These are phyloP conservation scores for Cyaniris semiargus DNA, from an alignment of 2,888 invertebrate species.

Conservation along the genomic window DNA sequence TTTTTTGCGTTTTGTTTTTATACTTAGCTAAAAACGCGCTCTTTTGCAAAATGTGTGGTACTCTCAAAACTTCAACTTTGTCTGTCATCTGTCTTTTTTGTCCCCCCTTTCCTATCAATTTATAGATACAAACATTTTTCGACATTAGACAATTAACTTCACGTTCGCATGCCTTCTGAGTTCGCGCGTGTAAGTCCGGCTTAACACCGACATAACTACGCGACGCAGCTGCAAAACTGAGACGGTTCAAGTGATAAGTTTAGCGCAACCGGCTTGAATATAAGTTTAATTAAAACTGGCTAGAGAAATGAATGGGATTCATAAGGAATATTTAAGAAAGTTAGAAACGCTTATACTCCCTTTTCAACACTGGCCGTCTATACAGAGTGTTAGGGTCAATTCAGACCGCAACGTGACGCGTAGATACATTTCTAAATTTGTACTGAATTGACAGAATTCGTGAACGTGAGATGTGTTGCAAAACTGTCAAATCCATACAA, in stretches of 20 bases:
- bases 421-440: too few relatives aligned
- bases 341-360: not conserved
- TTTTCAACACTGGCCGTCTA: not conserved
- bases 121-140: not conserved
- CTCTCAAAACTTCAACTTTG: too few relatives aligned
- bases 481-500: too few relatives aligned
- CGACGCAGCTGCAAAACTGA: slow-evolving; percentile 4
- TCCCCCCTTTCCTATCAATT: too few relatives aligned
- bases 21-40: too few relatives aligned
- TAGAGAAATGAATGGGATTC: not conserved
- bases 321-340: slow-evolving; percentile 1
- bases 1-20: too few relatives aligned
- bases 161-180: not conserved
- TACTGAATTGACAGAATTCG: too few relatives aligned
- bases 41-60: too few relatives aligned
- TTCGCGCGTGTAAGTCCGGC: not conserved
- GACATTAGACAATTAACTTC: not conserved
- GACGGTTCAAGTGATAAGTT: slow-evolving; percentile 6
- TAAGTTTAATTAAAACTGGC: slow-evolving; percentile 12
- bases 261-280: slow-evolving; percentile 7
- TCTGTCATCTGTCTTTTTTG: too few relatives aligned
- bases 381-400: not conserved
- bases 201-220: not conserved
- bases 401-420: too few relatives aligned
- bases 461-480: too few relatives aligned